Evolutionary conservation across 2,888 invertebrate species (phyloP).

Genomic region (Azorinus chamasolen): DNA sequence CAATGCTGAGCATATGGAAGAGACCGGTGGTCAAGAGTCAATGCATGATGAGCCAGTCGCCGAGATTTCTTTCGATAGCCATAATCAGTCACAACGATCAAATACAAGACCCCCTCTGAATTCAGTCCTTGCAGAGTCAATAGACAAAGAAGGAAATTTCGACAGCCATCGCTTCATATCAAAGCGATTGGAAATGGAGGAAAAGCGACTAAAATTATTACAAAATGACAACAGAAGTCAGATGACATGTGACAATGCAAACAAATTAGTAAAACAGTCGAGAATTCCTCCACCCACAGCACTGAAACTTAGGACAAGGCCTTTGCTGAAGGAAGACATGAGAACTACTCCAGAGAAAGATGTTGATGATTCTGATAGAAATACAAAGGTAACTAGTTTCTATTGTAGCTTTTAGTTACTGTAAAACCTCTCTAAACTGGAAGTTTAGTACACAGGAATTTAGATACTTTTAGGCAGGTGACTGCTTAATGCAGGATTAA

Average conservation of each 20-base stretch:
- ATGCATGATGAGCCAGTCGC: conserved; percentile 39
- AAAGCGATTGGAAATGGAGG: conserved; percentile 43
- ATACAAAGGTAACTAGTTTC: conserved; percentile 12
- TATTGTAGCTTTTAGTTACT: too few species aligned
- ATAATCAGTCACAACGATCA: background rate
- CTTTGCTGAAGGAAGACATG: conserved; percentile 44
- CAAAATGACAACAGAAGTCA: background rate
- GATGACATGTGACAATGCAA: background rate
- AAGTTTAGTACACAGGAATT: too few species aligned
- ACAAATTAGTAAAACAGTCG: background rate
- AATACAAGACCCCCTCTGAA: conserved; percentile 14
- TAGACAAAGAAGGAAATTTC: conserved; percentile 62
- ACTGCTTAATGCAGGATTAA: too few species aligned
- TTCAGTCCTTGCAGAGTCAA: conserved; percentile 48
- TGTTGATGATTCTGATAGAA: conserved; percentile 38
- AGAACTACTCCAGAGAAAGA: conserved; percentile 57
- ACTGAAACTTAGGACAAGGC: background rate
- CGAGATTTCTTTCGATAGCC: conserved; percentile 18
- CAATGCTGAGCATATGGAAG: conserved; percentile 55
- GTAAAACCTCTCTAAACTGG: too few species aligned
- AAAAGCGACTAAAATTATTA: conserved; percentile 17
- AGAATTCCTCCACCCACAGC: background rate
- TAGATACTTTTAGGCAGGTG: too few species aligned
- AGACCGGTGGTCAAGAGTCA: conserved; percentile 43
- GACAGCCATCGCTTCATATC: conserved; percentile 56